Conservation (phyloP, 2,113 vertebrate species). For the Ellobius talpinus region DNA sequence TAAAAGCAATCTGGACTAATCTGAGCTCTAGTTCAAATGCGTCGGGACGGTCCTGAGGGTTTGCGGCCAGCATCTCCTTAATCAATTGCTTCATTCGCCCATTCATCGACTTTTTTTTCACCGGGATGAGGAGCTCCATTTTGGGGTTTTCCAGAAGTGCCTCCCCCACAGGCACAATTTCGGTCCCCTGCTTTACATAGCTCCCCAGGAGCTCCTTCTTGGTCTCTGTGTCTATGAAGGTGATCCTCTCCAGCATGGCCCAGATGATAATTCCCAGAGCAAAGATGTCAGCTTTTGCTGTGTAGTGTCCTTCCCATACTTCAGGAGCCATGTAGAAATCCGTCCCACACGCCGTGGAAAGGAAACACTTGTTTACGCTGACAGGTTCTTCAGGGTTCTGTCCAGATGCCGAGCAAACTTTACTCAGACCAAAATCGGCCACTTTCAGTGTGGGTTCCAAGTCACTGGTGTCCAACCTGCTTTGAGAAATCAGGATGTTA, state of each 20-base stretch:
- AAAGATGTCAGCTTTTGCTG: conserved; percentile 98
- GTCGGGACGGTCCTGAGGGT: conserved; percentile 96
- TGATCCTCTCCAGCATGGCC: conserved; percentile 98
- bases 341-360: conserved; percentile 96
- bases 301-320: conserved; percentile 98
- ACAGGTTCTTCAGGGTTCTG: conserved; percentile 95
- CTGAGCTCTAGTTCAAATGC: conserved; percentile 97
- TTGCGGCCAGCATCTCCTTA: conserved; percentile 97
- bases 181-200: conserved; percentile 94
- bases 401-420: conserved; percentile 95
- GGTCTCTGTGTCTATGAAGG: conserved; percentile 95
- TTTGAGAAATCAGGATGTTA: conserved; percentile 96
- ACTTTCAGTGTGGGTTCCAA: conserved; percentile 96
- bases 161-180: conserved; percentile 96
- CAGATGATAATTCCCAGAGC: conserved; percentile 98
- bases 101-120: conserved; percentile 97
- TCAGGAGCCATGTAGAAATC: conserved; percentile 99
- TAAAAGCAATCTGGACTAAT: conserved; percentile 97
- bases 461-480: conserved; percentile 86
- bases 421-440: conserved; percentile 97
- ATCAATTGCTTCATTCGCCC: conserved; percentile 96
- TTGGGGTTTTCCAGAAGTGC: conserved; percentile 97
- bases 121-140: conserved; percentile 97
- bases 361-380: conserved; percentile 96
- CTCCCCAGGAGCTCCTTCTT: conserved; percentile 97